phyloP scores from a whole-genome alignment of 2,888 invertebrate genomes.

The Coelinius sp. region DNA sequence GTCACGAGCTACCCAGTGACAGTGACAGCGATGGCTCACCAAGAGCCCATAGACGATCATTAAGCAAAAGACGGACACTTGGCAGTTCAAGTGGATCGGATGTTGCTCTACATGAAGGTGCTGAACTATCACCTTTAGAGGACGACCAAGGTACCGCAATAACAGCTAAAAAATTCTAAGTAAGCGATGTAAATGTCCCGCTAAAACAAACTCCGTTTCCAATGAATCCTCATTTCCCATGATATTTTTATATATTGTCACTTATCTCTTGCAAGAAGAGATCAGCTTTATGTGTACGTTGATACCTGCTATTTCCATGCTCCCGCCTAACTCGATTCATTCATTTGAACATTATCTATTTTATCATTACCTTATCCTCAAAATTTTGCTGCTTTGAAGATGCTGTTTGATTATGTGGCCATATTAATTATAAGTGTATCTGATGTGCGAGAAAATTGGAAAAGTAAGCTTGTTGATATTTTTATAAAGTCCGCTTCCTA shows the following conservation, averaged over 20 bases:
- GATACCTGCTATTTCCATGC: background rate
- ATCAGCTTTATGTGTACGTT: constrained; percentile 7
- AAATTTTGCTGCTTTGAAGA: background rate
- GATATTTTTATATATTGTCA: background rate
- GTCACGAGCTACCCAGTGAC: constrained; percentile 65
- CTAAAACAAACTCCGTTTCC: constrained; percentile 45
- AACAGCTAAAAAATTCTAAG: constrained; percentile 69
- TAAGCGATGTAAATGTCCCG: constrained; percentile 70
- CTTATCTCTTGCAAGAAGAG: background rate
- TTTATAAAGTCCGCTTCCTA: background rate
- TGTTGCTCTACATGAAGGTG: constrained; percentile 77
- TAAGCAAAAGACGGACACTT: constrained; percentile 71
- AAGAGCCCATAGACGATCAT: constrained; percentile 60
- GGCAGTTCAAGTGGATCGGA: constrained; percentile 78
- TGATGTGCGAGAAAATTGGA: background rate
- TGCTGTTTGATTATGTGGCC: background rate
- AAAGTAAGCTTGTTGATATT: background rate
- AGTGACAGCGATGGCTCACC: constrained; percentile 68
- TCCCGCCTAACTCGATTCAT: background rate
- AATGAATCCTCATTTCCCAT: constrained; percentile 9
- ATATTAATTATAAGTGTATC: background rate
- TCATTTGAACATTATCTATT: background rate
- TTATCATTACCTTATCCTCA: background rate
- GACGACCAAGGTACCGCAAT: constrained; percentile 76
- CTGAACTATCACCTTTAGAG: constrained; percentile 74